Conservation (phyloP, 2,888 invertebrate genomes). For the Eucera pruinosa region DNA sequence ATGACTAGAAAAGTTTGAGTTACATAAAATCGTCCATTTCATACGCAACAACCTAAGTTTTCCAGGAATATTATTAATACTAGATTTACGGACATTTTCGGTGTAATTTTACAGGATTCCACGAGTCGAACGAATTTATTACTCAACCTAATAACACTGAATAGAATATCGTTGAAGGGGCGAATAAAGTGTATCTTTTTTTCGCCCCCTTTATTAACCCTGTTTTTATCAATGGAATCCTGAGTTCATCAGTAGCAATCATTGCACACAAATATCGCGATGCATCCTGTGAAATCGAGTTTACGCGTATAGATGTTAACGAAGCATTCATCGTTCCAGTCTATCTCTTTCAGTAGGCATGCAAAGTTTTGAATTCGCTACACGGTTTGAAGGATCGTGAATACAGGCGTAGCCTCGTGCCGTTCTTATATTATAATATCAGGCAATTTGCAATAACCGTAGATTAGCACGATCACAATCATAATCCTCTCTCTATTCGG, state of each 20-base stretch:
- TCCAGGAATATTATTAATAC: too few species aligned
- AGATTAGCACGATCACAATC: conserved; percentile 46
- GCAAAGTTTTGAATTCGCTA: conserved; percentile 29
- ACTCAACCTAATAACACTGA: too few species aligned
- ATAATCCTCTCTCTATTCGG: conserved; percentile 22
- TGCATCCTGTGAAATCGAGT: neutral
- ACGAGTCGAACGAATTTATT: too few species aligned
- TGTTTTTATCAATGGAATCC: neutral
- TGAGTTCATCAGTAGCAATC: neutral
- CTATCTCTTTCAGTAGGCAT: conserved; percentile 48
- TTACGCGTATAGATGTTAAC: neutral
- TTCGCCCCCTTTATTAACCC: too few species aligned
- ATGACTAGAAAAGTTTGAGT: too few species aligned
- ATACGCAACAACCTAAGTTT: too few species aligned
- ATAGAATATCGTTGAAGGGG: too few species aligned
- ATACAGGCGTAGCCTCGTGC: neutral
- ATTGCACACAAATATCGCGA: neutral
- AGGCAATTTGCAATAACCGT: conserved; percentile 36
- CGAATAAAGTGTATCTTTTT: too few species aligned
- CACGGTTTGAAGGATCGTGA: conserved; percentile 1
- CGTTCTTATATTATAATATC: conserved; percentile 21
- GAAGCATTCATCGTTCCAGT: conserved; percentile 1
- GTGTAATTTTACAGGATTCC: too few species aligned
- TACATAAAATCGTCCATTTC: too few species aligned
- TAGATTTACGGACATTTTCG: too few species aligned